These are phyloP conservation scores for Crocuta crocuta DNA, from an alignment of 2,113 vertebrate genomes.

Conservation along the genomic window DNA sequence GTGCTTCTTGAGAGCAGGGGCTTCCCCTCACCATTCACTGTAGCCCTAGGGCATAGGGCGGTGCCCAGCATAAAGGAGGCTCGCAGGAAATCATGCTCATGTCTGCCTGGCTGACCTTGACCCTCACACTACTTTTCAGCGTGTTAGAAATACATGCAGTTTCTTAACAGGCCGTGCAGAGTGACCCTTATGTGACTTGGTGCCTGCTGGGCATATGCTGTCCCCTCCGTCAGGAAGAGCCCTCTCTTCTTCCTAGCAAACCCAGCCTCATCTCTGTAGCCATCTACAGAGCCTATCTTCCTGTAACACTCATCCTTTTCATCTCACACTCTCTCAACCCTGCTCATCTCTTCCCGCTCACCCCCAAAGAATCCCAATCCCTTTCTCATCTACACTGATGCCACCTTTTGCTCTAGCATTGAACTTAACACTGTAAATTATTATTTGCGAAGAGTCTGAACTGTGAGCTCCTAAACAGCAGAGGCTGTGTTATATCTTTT, in stretches of 20 bases:
- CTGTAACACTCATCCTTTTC: neutral
- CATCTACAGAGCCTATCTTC: neutral
- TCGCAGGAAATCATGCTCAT: neutral
- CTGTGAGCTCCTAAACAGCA: neutral
- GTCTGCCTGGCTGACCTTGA: neutral
- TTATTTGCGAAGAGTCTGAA: neutral
- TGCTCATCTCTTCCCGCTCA: neutral
- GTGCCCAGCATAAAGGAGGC: neutral
- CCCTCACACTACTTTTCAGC: neutral
- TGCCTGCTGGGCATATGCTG: neutral
- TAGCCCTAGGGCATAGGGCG: neutral
- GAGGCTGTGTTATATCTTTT: neutral
- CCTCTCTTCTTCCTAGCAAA: neutral
- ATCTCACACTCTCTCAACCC: neutral
- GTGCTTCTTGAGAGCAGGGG: neutral
- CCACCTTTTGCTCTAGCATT: neutral
- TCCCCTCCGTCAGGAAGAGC: neutral
- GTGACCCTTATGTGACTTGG: neutral
- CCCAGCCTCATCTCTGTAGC: neutral
- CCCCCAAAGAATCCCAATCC: no score
- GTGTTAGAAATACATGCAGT: neutral
- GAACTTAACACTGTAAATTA: neutral
- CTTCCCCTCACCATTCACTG: fast-evolving
- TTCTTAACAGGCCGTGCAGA: neutral
- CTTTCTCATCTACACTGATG: neutral